A percentile compares a stretch with the other conserved stretches of the same genome.
phyloP scores from a whole-genome alignment of 2,888 invertebrate species.

The Drosophila diplacantha region DNA sequence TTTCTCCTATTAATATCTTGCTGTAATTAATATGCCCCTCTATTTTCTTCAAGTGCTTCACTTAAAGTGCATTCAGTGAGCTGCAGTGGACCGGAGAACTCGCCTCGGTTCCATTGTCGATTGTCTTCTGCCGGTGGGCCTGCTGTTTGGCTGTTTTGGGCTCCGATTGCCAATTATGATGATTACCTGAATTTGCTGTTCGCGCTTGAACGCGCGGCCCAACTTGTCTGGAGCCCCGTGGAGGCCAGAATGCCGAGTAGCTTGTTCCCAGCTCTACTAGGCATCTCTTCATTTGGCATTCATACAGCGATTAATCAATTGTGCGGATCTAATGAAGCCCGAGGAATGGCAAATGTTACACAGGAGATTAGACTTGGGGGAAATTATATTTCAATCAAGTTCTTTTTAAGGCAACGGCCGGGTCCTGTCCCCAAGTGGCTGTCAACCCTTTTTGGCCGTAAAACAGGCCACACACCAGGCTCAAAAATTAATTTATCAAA shows the following conservation, averaged over 20 bases:
- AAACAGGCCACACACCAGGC: slow-evolving; percentile 46
- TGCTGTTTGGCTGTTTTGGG: slow-evolving; percentile 29
- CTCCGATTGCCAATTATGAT: slow-evolving; percentile 59
- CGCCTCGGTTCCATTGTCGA: slow-evolving; percentile 27
- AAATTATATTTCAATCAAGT: slow-evolving; percentile 72
- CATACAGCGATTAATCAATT: slow-evolving; percentile 45
- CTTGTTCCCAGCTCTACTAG: neutral
- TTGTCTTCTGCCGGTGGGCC: slow-evolving; percentile 15
- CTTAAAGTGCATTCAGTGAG: slow-evolving; percentile 4
- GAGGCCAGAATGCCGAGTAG: neutral
- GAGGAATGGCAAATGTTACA: slow-evolving; percentile 55
- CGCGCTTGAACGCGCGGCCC: slow-evolving; percentile 21
- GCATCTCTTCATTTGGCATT: slow-evolving; percentile 12
- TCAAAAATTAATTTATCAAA: slow-evolving; percentile 75
- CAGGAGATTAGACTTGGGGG: slow-evolving; percentile 46
- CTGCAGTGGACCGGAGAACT: slow-evolving; percentile 11
- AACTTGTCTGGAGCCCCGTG: neutral
- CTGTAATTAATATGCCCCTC: neutral
- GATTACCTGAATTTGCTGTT: slow-evolving; percentile 58
- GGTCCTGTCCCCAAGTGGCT: slow-evolving; percentile 57
- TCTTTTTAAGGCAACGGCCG: slow-evolving; percentile 22
- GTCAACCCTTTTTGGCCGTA: slow-evolving; percentile 63
- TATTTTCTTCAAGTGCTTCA: neutral
- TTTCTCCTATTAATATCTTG: rapidly evolving
- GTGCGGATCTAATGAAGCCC: slow-evolving; percentile 43